Evolutionary conservation across 2,113 vertebrate species (phyloP).

Genomic region (Hyaena hyaena): DNA sequence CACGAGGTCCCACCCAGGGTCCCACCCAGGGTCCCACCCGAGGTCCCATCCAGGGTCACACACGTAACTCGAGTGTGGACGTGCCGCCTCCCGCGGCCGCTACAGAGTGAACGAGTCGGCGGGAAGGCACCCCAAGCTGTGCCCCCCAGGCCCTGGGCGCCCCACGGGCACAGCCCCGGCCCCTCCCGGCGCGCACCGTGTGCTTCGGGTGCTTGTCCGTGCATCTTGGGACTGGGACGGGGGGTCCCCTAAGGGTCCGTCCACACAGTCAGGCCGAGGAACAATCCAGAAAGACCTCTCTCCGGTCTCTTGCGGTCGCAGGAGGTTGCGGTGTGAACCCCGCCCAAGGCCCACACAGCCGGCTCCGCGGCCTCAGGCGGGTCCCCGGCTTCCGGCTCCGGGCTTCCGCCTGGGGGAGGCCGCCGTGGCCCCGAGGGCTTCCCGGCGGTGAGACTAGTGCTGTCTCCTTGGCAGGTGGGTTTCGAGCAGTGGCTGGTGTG

Average conservation of each 20-base stretch:
- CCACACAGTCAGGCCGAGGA: rapidly evolving
- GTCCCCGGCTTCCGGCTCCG: rapidly evolving
- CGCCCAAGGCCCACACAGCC: rapidly evolving
- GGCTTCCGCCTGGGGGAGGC: not conserved
- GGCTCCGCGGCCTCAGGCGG: not conserved
- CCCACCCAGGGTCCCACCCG: no score
- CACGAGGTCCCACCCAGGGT: no score
- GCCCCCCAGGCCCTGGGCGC: rapidly evolving
- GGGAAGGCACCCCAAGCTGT: not conserved
- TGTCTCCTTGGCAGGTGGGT: no score
- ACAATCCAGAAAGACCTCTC: not conserved
- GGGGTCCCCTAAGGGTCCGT: rapidly evolving
- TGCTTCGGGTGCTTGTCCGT: rapidly evolving
- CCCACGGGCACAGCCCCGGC: rapidly evolving
- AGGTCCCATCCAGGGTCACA: no score
- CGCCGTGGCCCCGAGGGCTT: no score
- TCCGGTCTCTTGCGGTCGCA: not conserved
- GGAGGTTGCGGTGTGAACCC: rapidly evolving
- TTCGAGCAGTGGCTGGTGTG: not conserved
- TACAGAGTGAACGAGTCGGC: not conserved
- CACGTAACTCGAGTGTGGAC: not conserved
- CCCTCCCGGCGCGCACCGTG: not conserved
- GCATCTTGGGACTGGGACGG: rapidly evolving
- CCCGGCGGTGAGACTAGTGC: rapidly evolving
- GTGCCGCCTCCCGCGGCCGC: not conserved